Evolutionary conservation across 2,797 vertebrate genomes (phyloP).

Genomic region (Florisuga fusca): DNA sequence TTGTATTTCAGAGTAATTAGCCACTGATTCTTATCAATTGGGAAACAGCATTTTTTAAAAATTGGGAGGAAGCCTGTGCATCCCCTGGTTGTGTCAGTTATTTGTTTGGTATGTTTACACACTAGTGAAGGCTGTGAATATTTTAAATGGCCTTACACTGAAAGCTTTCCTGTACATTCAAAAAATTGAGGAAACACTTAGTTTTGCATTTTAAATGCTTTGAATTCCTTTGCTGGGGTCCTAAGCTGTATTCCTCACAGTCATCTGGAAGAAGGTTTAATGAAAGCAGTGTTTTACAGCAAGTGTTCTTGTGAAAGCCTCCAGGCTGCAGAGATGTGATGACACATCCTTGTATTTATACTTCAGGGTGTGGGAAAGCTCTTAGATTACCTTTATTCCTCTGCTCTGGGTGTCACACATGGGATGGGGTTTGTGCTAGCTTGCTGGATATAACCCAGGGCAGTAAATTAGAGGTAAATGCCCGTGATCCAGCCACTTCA

Average conservation of each 20-base stretch:
- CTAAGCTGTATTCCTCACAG: background rate
- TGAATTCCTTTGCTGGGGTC: background rate
- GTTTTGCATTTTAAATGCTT: background rate
- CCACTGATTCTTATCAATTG: background rate
- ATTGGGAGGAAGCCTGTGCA: background rate
- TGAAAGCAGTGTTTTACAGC: background rate
- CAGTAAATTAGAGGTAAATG: background rate
- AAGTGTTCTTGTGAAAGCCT: background rate
- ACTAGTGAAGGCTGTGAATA: background rate
- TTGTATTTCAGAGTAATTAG: background rate
- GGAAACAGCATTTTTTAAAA: background rate
- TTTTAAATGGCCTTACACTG: background rate
- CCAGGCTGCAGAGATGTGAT: background rate
- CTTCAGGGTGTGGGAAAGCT: background rate
- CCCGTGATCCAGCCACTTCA: background rate
- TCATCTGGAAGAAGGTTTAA: background rate
- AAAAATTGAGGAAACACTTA: background rate
- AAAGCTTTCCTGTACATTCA: background rate
- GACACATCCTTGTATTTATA: background rate
- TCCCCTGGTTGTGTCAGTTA: background rate
- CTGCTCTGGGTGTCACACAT: background rate
- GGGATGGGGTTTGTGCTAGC: background rate
- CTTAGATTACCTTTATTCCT: background rate
- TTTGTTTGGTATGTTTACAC: background rate
- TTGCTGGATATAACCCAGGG: background rate